Evolutionary conservation across 2,113 vertebrate genomes (phyloP), one percentile per base, ranked within the genome.

Genomic region (Scophthalmus maximus): DNA sequence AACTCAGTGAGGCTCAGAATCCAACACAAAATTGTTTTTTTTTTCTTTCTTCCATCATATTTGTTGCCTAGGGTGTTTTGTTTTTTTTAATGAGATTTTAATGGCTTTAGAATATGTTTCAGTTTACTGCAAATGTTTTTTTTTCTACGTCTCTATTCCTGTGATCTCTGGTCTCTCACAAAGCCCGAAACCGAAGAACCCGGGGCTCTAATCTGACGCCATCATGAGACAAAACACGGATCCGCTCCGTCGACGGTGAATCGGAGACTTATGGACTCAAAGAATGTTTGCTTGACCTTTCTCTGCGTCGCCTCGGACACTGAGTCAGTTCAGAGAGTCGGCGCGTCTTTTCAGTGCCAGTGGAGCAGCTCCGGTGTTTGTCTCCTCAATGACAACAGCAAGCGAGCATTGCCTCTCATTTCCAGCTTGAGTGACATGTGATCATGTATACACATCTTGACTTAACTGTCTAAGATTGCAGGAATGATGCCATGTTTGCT

Each of bases 251-350:
- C 84, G 86, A 51, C 78, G 27, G 18, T 85, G 86, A 92, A 89
- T 87, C 79, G 14, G 70, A 73, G 84, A 68, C 81, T 76, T 53
- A 49, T 67, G 50, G 55, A 47, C 73, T 66, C 57, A 60, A 74
- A 81, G 76, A 83, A 53, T 88, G 86, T 87, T 90, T 85, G 68
- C 76, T 85, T 81, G 80, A 90, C 87, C 86, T 83, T 61, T 59
- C 62, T 52, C 4, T 0, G 67, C 70, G 53, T 78, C 77, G 63
- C 73, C 74, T 84, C 57, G 64, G 78, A 79, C 78, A 53, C 58
- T 2, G 69, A 81, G 68, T 42, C 26, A 14, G 51, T 57, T 53
- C 79, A 44, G 34, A 81, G 58, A 67, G 58, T 42, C 26, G 0
- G 14, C 67, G 15, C 53, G 17, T 46, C 49, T 78, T 83, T 88